Conservation (phyloP, 2,113 vertebrate genomes). For the Tragelaphus scriptus region DNA sequence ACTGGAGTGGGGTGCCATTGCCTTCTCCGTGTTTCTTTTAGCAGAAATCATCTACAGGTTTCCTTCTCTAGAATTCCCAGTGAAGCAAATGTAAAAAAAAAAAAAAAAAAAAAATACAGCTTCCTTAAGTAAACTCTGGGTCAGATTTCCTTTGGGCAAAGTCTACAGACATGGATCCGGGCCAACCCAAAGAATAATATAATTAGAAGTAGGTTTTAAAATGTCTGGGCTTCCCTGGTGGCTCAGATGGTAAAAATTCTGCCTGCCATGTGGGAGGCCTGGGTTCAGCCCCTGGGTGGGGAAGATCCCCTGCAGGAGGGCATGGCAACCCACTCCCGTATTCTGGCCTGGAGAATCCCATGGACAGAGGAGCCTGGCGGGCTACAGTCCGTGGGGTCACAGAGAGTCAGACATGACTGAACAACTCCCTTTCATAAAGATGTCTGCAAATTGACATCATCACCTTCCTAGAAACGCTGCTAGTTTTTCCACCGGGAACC, state of each 20-base stretch:
- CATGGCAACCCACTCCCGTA: not conserved
- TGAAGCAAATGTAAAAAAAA: not conserved
- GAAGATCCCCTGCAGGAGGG: not conserved
- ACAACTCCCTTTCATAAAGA: not conserved
- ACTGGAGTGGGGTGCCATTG: not conserved
- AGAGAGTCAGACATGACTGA: not conserved
- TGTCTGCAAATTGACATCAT: too few species aligned
- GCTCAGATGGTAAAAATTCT: not conserved
- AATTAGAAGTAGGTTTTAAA: not conserved
- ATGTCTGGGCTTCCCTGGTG: not conserved
- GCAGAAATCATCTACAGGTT: not conserved
- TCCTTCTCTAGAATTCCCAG: not conserved
- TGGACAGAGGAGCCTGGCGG: not conserved
- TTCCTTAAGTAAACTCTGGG: not conserved
- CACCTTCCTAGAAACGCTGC: too few species aligned
- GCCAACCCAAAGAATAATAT: not conserved
- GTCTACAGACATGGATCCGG: not conserved
- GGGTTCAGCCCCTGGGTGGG: not conserved
- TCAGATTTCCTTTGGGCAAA: not conserved
- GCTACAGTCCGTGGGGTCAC: accelerated
- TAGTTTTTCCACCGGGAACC: accelerated
- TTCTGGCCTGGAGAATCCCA: not conserved
- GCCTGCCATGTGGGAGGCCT: not conserved
- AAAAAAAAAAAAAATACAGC: not conserved
- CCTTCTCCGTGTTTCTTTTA: not conserved